These are phyloP conservation scores for Sphinx pinastri DNA, from an alignment of 2,888 invertebrate genomes.

Conservation along the genomic window DNA sequence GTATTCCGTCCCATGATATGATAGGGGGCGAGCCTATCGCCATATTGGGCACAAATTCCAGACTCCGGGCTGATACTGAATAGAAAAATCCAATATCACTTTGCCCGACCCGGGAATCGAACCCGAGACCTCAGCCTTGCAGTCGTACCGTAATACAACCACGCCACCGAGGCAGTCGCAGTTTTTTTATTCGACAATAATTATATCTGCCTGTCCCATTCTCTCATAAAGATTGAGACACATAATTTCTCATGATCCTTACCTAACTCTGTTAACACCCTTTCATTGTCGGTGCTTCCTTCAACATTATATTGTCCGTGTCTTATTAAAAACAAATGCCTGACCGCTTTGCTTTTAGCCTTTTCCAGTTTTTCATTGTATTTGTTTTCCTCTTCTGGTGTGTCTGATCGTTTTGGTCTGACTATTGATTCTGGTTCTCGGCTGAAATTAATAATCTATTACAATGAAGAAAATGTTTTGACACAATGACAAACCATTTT, in stretches of 20 bases:
- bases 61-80: too few species aligned
- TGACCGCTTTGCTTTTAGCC: conserved; percentile 84
- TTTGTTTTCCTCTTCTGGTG: conserved; percentile 86
- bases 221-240: too few species aligned
- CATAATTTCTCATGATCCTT: conserved; percentile 38
- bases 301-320: conserved; percentile 96
- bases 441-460: conserved; percentile 50
- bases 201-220: not conserved
- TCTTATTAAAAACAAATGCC: conserved; percentile 95
- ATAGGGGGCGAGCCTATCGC: too few species aligned
- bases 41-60: too few species aligned
- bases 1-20: too few species aligned
- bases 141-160: too few species aligned
- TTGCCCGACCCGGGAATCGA: too few species aligned
- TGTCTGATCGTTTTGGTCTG: conserved; percentile 74
- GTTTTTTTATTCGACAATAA: not conserved
- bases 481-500: too few species aligned
- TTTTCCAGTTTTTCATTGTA: conserved; percentile 87
- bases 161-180: too few species aligned
- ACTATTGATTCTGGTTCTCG: conserved; percentile 89
- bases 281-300: conserved; percentile 88
- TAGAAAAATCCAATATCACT: too few species aligned
- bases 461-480: too few species aligned
- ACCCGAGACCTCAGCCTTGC: too few species aligned
- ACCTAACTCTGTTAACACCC: conserved; percentile 92